Base-by-base conservation (phyloP, 2,888 invertebrate genomes). In the Hirtodrosophila alboralis region DNA sequence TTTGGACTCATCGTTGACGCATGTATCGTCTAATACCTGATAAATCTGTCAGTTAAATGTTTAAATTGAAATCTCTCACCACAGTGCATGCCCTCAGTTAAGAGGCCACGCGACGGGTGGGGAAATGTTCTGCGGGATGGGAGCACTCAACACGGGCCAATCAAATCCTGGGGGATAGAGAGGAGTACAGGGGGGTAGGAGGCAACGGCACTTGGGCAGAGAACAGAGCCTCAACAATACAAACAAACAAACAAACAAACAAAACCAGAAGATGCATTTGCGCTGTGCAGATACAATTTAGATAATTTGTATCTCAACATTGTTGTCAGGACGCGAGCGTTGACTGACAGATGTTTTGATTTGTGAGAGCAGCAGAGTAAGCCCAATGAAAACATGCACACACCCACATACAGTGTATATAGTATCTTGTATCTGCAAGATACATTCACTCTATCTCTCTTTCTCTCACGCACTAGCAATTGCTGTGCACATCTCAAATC, bases 271-370 rank as follows among this genome's bases (percentile, higher is more conserved):
- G 79, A 81, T 86, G 87, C 79, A 87, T 87, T 87, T 67, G 79
- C 63, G 28, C 47, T 38, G 51, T 47, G 60, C 71, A 83, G 80
- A 86, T 87, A 86, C 87, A 87, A 86, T 87, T 86, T 84, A 87
- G 84, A 85, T 87, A 88, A 87, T 88, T 84, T 88, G 87, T 88
- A 85, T 74, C 84, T 87, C 84, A 87, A 77, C 86, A 76, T 71
- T 73, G 83, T 79, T 83, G 86, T 84, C 85, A 87, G 77, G 63
- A 65, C 34, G 73, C 60, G 47, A 33, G 70, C 59, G 81, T 67
- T 80, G 87, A 87, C 74, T 87, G 89, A 88, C 86, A 89, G 84
- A 89, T 85, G 88, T 84, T 88, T 84, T 86, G 85, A 85, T 87
- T 85, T 86, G 79, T 62, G 61, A 13, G 1, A n/a, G 7, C 8